Evolutionary conservation across 2,113 vertebrate genomes (phyloP).

Genomic region (Stomatorhinus ivindoensis): DNA sequence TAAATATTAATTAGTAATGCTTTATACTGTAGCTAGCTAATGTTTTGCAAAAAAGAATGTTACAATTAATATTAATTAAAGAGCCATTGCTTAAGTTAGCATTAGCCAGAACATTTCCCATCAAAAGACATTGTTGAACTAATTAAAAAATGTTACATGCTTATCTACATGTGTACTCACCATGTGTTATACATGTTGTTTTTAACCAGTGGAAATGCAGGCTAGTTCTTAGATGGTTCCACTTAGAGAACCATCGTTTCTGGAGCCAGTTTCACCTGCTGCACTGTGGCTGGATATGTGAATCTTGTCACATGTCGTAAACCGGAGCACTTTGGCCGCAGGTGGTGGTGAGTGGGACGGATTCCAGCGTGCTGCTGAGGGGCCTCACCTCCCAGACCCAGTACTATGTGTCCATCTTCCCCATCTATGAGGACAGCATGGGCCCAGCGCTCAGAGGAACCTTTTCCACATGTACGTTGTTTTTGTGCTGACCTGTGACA

Average conservation of each 20-base stretch:
- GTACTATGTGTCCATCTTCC: slow-evolving; percentile 76
- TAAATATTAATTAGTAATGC: not conserved
- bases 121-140: not conserved
- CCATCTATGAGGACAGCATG: slow-evolving; percentile 55
- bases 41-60: not conserved
- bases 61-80: not conserved
- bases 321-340: not conserved
- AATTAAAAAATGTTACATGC: not conserved
- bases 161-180: not conserved
- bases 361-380: slow-evolving; percentile 56
- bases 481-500: not conserved
- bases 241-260: not conserved
- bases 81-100: not conserved
- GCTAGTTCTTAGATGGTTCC: not conserved
- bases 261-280: not conserved
- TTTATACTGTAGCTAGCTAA: not conserved
- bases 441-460: slow-evolving; percentile 71
- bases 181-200: not conserved
- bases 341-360: slow-evolving; percentile 66
- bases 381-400: slow-evolving; percentile 73
- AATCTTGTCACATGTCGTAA: not conserved
- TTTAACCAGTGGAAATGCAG: not conserved
- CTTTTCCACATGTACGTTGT: slow-evolving; percentile 71
- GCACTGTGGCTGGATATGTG: not conserved
- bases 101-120: not conserved